Evolutionary conservation across 2,797 vertebrate species (phyloP).

Genomic region (Trichosurus vulpecula): DNA sequence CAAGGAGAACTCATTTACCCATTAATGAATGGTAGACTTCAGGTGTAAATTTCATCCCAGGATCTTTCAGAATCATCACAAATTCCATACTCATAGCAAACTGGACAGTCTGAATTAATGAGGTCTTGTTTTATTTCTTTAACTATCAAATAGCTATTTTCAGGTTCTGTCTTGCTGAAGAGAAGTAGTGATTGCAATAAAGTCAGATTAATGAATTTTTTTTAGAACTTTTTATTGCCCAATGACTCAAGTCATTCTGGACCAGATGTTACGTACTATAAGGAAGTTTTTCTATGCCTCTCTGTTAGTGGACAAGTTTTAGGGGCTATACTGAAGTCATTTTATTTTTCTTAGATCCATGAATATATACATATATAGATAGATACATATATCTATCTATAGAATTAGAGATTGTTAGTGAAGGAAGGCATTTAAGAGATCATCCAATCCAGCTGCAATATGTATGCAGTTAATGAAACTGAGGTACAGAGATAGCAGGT

Average conservation of each 20-base stretch:
- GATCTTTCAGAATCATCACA: background rate
- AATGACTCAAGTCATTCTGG: constrained; percentile 30
- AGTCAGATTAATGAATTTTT: background rate
- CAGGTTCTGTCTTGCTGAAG: background rate
- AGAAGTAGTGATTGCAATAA: background rate
- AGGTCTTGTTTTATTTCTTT: background rate
- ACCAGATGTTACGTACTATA: background rate
- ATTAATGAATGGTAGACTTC: constrained; percentile 1
- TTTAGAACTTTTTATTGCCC: background rate
- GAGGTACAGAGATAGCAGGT: background rate
- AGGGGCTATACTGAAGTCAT: background rate
- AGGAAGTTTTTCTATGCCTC: background rate
- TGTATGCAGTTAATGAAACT: background rate
- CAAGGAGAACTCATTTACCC: background rate
- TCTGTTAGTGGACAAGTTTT: background rate
- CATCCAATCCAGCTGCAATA: background rate
- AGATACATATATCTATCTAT: constrained; percentile 1
- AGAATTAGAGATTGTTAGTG: background rate
- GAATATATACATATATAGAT: background rate
- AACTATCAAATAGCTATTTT: background rate
- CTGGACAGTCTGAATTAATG: background rate
- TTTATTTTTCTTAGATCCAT: background rate
- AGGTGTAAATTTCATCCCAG: background rate
- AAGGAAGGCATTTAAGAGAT: background rate
- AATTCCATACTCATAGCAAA: background rate